Percentiles rank a stretch among this genome's conserved stretches.
Conservation (phyloP, 2,888 invertebrate genomes). For the Heterodera filipjevi region DNA sequence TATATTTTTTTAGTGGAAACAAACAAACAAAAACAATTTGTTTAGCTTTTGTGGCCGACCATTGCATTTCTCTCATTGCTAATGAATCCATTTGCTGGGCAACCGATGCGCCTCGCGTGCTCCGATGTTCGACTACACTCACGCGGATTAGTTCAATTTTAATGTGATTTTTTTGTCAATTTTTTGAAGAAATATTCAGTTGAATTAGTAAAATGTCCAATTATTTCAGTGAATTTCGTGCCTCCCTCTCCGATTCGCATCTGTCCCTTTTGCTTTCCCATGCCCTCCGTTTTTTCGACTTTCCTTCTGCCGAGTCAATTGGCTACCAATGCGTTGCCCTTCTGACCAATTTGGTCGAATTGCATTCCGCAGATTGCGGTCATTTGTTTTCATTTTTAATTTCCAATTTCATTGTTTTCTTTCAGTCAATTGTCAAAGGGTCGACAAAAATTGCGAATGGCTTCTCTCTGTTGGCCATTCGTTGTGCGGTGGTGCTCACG, state of each 20-base stretch:
- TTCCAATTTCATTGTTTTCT: neutral
- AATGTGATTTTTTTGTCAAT: neutral
- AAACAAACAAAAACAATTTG: neutral
- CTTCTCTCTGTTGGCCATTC: constrained; percentile 4
- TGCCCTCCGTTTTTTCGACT: constrained; percentile 11
- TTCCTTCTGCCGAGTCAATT: neutral
- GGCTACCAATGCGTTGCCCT: constrained; percentile 5
- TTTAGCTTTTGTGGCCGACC: neutral
- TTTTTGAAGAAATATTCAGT: neutral
- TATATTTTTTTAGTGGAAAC: neutral
- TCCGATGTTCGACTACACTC: neutral
- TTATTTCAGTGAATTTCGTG: neutral
- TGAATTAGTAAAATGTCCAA: neutral
- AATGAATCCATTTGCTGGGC: neutral
- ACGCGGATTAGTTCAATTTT: constrained; percentile 7
- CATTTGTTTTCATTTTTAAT: neutral
- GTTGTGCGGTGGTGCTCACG: neutral
- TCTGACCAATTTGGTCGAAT: neutral
- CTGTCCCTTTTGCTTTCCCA: neutral
- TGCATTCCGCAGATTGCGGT: constrained; percentile 4
- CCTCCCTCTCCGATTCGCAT: neutral
- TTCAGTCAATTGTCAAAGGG: neutral
- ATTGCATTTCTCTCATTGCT: neutral
- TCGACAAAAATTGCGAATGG: neutral
- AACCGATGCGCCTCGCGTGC: constrained; percentile 9